phyloP scores from a whole-genome alignment of 2,113 vertebrate genomes.

The Emydura subglobosa region DNA sequence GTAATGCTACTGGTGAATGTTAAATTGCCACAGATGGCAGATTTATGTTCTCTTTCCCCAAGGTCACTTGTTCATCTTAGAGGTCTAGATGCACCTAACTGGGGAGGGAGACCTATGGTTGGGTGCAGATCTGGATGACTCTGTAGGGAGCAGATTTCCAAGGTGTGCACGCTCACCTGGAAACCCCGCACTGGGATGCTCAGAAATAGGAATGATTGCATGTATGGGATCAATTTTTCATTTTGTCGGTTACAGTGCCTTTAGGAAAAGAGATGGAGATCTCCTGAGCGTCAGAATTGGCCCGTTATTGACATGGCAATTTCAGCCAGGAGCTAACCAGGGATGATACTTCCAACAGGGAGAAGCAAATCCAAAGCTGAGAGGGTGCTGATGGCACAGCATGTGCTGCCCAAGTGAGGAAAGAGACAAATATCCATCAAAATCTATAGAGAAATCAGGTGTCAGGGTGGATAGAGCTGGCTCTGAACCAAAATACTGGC shows the following conservation, averaged over 20 bases:
- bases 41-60: neutral
- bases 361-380: neutral
- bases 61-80: neutral
- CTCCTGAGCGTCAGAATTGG: neutral
- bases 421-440: neutral
- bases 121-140: neutral
- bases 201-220: rapidly evolving
- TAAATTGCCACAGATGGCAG: conserved; percentile 51
- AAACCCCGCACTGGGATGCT: neutral
- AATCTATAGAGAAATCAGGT: rapidly evolving
- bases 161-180: neutral
- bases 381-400: neutral
- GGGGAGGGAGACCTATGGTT: neutral
- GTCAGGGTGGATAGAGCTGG: rapidly evolving
- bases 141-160: neutral
- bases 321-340: neutral
- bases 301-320: rapidly evolving
- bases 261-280: neutral
- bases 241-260: neutral
- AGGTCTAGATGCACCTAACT: rapidly evolving
- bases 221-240: neutral
- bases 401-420: neutral
- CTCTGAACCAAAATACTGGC: neutral
- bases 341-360: neutral
- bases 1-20: conserved; percentile 19